These are phyloP conservation scores for Pterophyllum scalare DNA, from an alignment of 2,113 vertebrate species.

Conservation along the genomic window DNA sequence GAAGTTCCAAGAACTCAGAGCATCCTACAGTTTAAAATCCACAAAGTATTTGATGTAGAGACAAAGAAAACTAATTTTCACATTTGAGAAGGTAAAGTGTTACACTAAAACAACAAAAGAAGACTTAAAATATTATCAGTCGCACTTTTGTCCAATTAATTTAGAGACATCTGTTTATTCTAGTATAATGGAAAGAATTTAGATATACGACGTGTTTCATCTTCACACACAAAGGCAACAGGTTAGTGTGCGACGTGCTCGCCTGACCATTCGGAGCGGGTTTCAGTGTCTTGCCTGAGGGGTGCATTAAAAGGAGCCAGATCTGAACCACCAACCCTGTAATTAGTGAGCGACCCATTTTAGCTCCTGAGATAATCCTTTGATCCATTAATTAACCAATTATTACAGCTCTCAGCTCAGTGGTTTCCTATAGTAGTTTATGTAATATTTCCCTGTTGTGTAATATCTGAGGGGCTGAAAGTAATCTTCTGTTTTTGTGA, in stretches of 20 bases:
- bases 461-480: not conserved
- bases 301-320: not conserved
- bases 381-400: slow-evolving; percentile 19
- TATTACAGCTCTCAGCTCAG: not conserved
- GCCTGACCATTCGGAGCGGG: not conserved
- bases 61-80: no score
- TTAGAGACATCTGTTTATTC: no score
- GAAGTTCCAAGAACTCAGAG: no score
- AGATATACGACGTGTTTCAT: not conserved
- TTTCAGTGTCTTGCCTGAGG: not conserved
- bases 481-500: not conserved
- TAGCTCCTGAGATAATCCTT: slow-evolving; percentile 2
- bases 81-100: no score
- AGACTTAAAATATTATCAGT: no score
- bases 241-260: not conserved
- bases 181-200: no score
- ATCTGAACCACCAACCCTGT: not conserved
- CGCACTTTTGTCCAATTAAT: no score
- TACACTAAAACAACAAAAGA: no score
- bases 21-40: no score
- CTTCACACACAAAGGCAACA: not conserved
- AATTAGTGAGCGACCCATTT: slow-evolving; percentile 1
- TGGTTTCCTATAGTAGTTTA: not conserved
- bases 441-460: not conserved
- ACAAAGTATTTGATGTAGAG: no score